Evolutionary conservation across 2,888 invertebrate species (phyloP), one percentile per base, ranked within the genome.

Genomic region (Thyatira batis): DNA sequence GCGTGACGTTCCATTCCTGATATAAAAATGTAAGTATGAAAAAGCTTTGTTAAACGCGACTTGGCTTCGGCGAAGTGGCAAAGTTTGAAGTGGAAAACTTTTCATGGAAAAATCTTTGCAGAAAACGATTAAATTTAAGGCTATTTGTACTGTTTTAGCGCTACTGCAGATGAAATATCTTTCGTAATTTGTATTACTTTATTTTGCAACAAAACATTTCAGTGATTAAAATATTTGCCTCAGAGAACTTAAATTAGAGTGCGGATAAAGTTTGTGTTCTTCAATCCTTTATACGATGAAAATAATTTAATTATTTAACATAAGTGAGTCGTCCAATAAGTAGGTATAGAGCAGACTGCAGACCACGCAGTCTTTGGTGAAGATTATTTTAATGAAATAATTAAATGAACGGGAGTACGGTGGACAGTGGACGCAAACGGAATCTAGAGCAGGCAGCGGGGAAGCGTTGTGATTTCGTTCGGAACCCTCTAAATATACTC

Each of bases 11-110:
- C 89, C 87, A 87, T 88, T 89, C 84, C 83, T 82, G 88, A 89
- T 88, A 89, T 89, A 91, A 92, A 91, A 91, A 89, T 87, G 86
- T 85, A 85, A 86, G 85, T 87, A 91, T 89, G 87, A 90, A 91
- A 90, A 88, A 89, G 87, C 90, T 91, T 91, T 91, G 91, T 90
- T 89, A 87, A 91, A 87, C 88, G 89, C 87, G 87, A 82, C 86
- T 86, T 81, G 84, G 86, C 87, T 87, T 85, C 86, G 84, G 80
- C 82, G 86, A 88, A 91, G 90, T 90, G 89, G 88, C 85, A 85
- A 92, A 92, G 87, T 92, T 91, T 87, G 81, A 89, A 92, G 91
- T 92, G 89, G 90, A 89, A 91, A 92, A 92, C 87, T 90, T 92
- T 89, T 84, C 83, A 88, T 84, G 87, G 85, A 82, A 87, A 88